Evolutionary conservation across 2,797 vertebrate genomes (phyloP), one percentile per base, ranked within the genome.

Genomic region (Nasua narica): DNA sequence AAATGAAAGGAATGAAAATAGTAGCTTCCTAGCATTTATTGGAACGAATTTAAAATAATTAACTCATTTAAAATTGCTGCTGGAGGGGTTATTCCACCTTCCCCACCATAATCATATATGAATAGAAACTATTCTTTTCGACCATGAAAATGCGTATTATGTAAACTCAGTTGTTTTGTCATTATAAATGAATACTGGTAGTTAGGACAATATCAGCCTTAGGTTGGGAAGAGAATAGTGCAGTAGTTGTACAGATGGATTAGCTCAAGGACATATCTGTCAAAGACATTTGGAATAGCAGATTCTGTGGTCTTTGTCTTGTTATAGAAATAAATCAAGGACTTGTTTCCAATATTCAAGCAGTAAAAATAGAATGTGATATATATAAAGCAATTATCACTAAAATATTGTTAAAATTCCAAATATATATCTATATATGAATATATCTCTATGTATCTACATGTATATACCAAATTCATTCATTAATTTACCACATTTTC

Each of bases 1-100:
- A 95, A 96, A 92, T 58, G 78, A 96, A 72, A 56, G 8, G 77
- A 35, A 96, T 86, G 72, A 67, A 96, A 82, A 86, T n/a, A 37
- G 56, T n/a, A 87, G 89, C n/a, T 40, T 78, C 74, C 50, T 48
- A 83, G 27, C 9, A 48, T 18, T 83, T 79, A 91, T 50, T 78
- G 94, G 54, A 91, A 88, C 52, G 70, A 62, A 83, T 86, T 92
- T 94, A 77, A 85, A 87, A 56, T 46, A 89, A 88, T 83, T 52
- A 76, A 69, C 69, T 91, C 11, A 67, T 81, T 90, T 72, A 77
- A 93, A 92, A 82, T 90, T 85, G 29, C 52, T 76, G 18, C 18
- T 8, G 40, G 74, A 96, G n/a, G 7, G 7, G 43, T 37, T 54
- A 82, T 74, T 65, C 56, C 15, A 69, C n/a, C 7, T 21, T 95